phyloP scores from a whole-genome alignment of 1,140 invertebrate genomes.

The Micrasema longulum region DNA sequence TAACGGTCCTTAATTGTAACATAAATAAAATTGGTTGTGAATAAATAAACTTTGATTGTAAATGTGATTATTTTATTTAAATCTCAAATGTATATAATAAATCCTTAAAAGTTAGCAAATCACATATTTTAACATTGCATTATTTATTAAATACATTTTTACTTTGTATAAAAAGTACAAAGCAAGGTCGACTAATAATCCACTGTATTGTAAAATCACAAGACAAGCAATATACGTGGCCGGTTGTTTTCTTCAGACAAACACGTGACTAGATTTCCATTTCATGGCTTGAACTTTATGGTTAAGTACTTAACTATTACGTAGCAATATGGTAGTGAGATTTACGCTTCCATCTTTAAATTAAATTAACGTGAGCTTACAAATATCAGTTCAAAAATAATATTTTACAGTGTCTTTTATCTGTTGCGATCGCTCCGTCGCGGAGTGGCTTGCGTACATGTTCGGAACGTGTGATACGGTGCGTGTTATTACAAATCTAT shows the following conservation, averaged over 20 bases:
- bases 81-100: slow-evolving; percentile 49
- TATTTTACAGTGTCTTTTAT: slow-evolving; percentile 32
- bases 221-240: slow-evolving; percentile 13
- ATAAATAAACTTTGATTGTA: slow-evolving; percentile 37
- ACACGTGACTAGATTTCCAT: slow-evolving; percentile 9
- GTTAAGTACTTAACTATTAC: neutral
- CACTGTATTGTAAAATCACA: slow-evolving; percentile 21
- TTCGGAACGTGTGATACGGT: neutral
- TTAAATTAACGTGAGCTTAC: slow-evolving; percentile 29
- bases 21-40: no score
- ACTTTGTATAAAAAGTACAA: slow-evolving; percentile 53
- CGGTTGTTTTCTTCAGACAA: no score
- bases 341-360: slow-evolving; percentile 9
- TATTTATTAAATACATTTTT: slow-evolving; percentile 46
- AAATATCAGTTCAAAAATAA: slow-evolving; percentile 33
- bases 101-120: slow-evolving; percentile 48
- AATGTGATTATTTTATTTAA: slow-evolving; percentile 49
- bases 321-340: slow-evolving; percentile 1
- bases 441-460: slow-evolving; percentile 21
- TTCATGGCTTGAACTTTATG: slow-evolving; percentile 12
- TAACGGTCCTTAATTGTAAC: no score
- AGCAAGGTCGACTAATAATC: slow-evolving; percentile 32
- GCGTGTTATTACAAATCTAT: neutral
- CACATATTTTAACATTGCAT: slow-evolving; percentile 52
- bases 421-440: slow-evolving; percentile 11